These are phyloP conservation scores for Myripristis murdjan DNA, from an alignment of 2,797 vertebrate species.

Conservation along the genomic window DNA sequence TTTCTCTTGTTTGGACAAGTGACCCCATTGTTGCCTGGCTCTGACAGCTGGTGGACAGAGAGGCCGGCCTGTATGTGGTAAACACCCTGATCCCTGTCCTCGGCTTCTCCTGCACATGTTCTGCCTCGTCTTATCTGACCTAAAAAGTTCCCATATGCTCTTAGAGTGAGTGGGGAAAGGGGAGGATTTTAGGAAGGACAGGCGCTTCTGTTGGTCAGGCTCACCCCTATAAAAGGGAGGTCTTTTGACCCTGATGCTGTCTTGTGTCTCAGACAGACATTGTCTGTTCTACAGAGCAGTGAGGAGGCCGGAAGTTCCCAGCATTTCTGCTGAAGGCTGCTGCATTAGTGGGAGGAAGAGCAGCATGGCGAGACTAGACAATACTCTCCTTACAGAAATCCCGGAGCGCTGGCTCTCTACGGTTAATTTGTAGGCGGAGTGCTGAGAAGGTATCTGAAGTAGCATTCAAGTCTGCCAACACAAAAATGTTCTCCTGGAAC, in stretches of 20 bases:
- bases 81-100: slow-evolving; percentile 67
- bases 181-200: slow-evolving; percentile 51
- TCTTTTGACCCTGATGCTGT: slow-evolving; percentile 65
- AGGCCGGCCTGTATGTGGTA: slow-evolving; percentile 58
- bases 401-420: slow-evolving; percentile 41
- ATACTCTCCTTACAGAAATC: slow-evolving; percentile 60
- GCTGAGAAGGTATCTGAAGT: slow-evolving; percentile 51
- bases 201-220: slow-evolving; percentile 63
- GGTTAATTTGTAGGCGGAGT: slow-evolving; percentile 58
- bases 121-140: slow-evolving; percentile 65
- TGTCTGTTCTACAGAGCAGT: slow-evolving; percentile 59
- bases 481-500: slow-evolving; percentile 58
- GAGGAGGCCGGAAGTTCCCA: slow-evolving; percentile 60
- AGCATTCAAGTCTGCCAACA: slow-evolving; percentile 60
- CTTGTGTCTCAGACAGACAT: slow-evolving; percentile 58
- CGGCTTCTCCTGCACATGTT: slow-evolving; percentile 75
- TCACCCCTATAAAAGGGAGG: slow-evolving; percentile 56
- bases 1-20: slow-evolving; percentile 71
- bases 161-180: slow-evolving; percentile 36
- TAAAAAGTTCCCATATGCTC: slow-evolving; percentile 60
- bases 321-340: slow-evolving; percentile 56
- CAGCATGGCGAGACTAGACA: slow-evolving; percentile 64
- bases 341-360: slow-evolving; percentile 49
- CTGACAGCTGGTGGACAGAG: slow-evolving; percentile 78
- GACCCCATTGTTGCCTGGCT: slow-evolving; percentile 66